Percentiles rank a stretch among this genome's conserved stretches.
Conservation (phyloP, 2,797 vertebrate genomes). For the Anabacerthia variegaticeps region DNA sequence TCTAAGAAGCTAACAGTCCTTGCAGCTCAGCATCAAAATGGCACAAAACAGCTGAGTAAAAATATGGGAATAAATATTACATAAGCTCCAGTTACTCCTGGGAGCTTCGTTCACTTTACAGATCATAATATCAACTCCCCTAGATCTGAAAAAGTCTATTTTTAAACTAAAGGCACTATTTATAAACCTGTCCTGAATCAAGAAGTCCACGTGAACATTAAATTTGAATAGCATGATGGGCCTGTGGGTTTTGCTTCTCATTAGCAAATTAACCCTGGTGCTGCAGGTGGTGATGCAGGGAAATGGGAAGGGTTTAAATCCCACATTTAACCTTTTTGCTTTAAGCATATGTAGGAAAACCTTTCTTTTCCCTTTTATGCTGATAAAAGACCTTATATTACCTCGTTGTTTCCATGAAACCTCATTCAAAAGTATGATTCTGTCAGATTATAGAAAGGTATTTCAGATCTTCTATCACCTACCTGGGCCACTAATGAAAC, state of each 20-base stretch:
- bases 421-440: background rate
- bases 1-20: slow-evolving; percentile 23
- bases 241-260: slow-evolving; percentile 35
- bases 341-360: background rate
- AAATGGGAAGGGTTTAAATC: background rate
- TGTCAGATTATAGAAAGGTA: background rate
- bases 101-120: slow-evolving; percentile 57
- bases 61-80: slow-evolving; percentile 51
- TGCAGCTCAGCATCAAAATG: slow-evolving; percentile 36
- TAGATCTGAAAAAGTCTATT: slow-evolving; percentile 56
- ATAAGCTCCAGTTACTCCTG: slow-evolving; percentile 45
- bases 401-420: background rate
- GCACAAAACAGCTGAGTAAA: slow-evolving; percentile 31
- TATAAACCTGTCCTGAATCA: slow-evolving; percentile 60
- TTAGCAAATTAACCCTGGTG: slow-evolving; percentile 45
- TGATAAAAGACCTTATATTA: background rate
- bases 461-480: background rate
- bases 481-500: background rate
- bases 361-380: background rate
- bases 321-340: background rate
- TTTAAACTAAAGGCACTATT: slow-evolving; percentile 67
- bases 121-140: slow-evolving; percentile 56
- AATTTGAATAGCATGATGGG: slow-evolving; percentile 46
- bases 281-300: background rate
- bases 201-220: slow-evolving; percentile 51